A percentile compares a stretch with the other conserved stretches of the same genome.
These are phyloP conservation scores for Priocnemis perturbator DNA, from an alignment of 2,888 invertebrate genomes.

Conservation along the genomic window DNA sequence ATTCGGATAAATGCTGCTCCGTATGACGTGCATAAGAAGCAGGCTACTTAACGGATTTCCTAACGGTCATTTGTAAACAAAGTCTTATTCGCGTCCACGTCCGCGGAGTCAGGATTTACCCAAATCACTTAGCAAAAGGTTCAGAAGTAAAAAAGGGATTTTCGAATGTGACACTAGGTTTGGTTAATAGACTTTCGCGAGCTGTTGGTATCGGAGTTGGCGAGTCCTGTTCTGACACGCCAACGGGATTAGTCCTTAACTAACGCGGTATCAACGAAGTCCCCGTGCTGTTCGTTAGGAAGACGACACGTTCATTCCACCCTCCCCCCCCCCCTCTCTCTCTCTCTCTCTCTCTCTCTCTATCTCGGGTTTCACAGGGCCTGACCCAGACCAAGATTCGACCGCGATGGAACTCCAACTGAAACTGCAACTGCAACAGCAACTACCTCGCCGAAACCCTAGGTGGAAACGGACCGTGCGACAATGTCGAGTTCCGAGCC, in stretches of 20 bases:
- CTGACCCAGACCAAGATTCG: background rate
- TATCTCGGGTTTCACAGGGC: slow-evolving; percentile 23
- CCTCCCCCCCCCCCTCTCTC: slow-evolving; percentile 17
- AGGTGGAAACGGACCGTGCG: background rate
- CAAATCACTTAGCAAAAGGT: too few relatives aligned
- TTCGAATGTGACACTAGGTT: too few relatives aligned
- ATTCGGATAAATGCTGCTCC: too few relatives aligned
- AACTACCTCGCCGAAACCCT: background rate
- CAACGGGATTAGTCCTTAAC: slow-evolving; percentile 37
- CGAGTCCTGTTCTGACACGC: slow-evolving; percentile 37
- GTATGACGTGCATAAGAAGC: too few relatives aligned
- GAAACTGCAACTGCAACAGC: background rate
- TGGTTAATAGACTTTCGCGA: too few relatives aligned
- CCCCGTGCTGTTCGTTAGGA: slow-evolving; percentile 46
- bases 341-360: too few relatives aligned
- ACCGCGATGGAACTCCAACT: slow-evolving; percentile 12
- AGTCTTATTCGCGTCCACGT: too few relatives aligned
- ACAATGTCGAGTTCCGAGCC: background rate
- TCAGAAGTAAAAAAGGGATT: too few relatives aligned
- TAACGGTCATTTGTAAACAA: too few relatives aligned
- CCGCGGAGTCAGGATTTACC: too few relatives aligned
- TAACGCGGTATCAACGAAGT: slow-evolving; percentile 44
- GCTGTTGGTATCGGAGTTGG: too few relatives aligned
- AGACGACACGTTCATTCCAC: slow-evolving; percentile 32
- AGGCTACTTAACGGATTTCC: too few relatives aligned